Evolutionary conservation across 1,140 invertebrate species (phyloP), one percentile per base, ranked within the genome.

Genomic region (Zaprionus capensis): DNA sequence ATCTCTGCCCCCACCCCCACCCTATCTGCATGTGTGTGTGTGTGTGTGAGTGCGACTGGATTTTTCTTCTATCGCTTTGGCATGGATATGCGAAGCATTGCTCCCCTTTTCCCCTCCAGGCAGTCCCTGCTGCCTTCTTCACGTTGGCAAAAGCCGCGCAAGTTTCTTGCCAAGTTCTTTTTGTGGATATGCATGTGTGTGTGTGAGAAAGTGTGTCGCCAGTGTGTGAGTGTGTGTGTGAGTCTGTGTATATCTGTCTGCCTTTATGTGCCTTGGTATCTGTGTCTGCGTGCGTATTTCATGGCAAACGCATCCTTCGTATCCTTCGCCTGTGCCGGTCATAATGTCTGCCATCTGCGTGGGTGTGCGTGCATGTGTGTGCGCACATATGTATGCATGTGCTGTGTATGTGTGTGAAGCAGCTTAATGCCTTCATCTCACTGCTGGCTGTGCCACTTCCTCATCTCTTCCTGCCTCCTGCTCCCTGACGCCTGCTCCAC

Each of bases 291-390:
- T 81, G 71, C 59, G 73, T 82, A 65, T 79, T 90, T 64, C 78
- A 90, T 88, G 81, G 84, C 65, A 86, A 88, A 84, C 81, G 84
- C 83, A 87, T 87, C 83, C 80, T 83, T 88, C 78, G 83, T 78
- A 87, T 87, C 83, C 80, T 83, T 88, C 78, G 83, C 84, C 65
- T 62, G 57, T 84, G 73, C 56, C 44, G 81, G 58, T 77, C 84
- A 82, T 86, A 86, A 82, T 80, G 69, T 71, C 76, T 72, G 69
- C 55, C 67, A 67, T 63, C 68, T 67, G 78, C 22, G 58, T 81
- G 49, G 17, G 69, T 74, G 59, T 51, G n/a, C 11, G 65, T 53
- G 22, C 22, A 49, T 71, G 58, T 63, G 51, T 51, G 22, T 6
- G 31, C 31, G 2, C 9, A 31, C 11, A 9, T 31, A 31, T 31